A percentile compares a stretch with the other conserved stretches of the same genome.
phyloP scores from a whole-genome alignment of 2,113 vertebrate genomes.

The Abramis brama region DNA sequence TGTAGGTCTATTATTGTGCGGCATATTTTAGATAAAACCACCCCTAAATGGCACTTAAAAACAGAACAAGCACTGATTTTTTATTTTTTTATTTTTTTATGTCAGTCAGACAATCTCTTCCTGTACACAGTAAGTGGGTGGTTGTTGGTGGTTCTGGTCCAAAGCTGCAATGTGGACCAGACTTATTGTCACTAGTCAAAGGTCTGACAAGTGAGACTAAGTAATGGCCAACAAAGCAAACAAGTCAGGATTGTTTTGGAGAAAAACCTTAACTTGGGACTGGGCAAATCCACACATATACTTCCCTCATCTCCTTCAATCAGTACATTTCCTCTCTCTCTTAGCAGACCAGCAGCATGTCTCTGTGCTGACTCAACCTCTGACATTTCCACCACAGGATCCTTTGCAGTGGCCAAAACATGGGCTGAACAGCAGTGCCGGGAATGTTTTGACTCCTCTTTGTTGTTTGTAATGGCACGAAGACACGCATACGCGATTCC shows the following conservation, averaged over 20 bases:
- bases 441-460: constrained; percentile 37
- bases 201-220: not conserved
- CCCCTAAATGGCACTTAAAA: not conserved
- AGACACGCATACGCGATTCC: not conserved
- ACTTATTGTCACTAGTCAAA: not conserved
- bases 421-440: constrained; percentile 21
- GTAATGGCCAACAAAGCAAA: not conserved
- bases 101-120: not conserved
- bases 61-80: not conserved
- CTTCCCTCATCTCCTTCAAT: constrained; percentile 9
- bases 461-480: constrained; percentile 32
- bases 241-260: constrained; percentile 16
- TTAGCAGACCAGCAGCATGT: constrained; percentile 18
- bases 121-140: not conserved
- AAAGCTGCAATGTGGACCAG: not conserved
- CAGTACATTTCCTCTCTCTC: constrained; percentile 22
- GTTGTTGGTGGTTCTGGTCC: not conserved
- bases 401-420: constrained; percentile 34
- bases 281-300: constrained; percentile 23
- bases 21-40: not conserved
- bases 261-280: not conserved
- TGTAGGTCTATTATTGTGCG: not conserved
- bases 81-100: not conserved
- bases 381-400: constrained; percentile 47
- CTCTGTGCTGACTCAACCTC: constrained; percentile 51